Evolutionary conservation across 2,797 vertebrate genomes (phyloP).

Genomic region (Sebastes elongatus): DNA sequence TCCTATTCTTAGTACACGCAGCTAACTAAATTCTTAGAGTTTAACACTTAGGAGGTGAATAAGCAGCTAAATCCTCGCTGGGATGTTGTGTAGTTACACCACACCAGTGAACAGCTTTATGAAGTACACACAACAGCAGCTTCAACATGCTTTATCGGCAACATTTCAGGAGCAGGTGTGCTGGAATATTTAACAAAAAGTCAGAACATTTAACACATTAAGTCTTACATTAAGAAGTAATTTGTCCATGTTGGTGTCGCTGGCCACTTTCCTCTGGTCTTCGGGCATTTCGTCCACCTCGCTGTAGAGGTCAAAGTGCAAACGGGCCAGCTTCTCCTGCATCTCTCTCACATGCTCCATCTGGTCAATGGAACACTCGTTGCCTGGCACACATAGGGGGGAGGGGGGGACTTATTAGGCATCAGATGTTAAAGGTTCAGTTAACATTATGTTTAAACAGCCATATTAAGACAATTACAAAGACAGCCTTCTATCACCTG

Average conservation of each 20-base stretch:
- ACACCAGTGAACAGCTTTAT: neutral
- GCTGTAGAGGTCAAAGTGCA: constrained; percentile 95
- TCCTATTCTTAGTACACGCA: neutral
- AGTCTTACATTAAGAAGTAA: constrained; percentile 91
- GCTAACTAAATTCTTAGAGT: constrained; percentile 3
- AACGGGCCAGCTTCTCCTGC: constrained; percentile 96
- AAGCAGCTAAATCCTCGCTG: constrained; percentile 14
- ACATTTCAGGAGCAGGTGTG: too few relatives aligned
- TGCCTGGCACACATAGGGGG: constrained; percentile 74
- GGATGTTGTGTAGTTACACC: neutral
- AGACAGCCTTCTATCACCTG: too few relatives aligned
- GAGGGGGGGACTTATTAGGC: neutral
- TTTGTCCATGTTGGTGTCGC: constrained; percentile 94
- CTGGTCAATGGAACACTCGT: constrained; percentile 97
- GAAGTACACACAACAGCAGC: neutral
- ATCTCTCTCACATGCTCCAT: constrained; percentile 98
- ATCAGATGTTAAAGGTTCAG: neutral
- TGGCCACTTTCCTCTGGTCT: constrained; percentile 90
- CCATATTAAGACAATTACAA: too few relatives aligned
- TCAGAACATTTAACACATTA: fast-evolving
- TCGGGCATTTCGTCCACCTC: constrained; percentile 95
- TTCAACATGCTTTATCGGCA: neutral
- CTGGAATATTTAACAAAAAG: neutral
- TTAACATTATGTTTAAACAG: too few relatives aligned
- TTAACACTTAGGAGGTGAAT: neutral